Percentiles rank a stretch among this genome's conserved stretches.
Evolutionary conservation across 1,140 invertebrate genomes (phyloP).

Genomic region (Drosophila ogumai): DNA sequence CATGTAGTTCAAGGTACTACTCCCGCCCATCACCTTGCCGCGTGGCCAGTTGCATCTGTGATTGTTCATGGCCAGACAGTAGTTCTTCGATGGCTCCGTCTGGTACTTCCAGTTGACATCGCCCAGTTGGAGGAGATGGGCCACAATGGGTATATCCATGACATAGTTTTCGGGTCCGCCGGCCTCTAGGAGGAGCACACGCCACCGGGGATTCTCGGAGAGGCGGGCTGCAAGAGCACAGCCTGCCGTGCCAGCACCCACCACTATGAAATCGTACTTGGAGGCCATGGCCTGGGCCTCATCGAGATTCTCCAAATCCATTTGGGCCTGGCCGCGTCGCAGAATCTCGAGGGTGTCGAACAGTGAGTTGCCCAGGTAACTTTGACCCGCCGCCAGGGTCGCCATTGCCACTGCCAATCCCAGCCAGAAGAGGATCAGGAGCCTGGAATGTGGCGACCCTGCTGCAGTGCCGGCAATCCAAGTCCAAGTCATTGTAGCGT

Average conservation of each 20-base stretch:
- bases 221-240: constrained; percentile 89
- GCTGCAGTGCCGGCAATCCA: neutral
- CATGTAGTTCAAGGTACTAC: constrained; percentile 92
- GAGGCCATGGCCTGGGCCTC: constrained; percentile 67
- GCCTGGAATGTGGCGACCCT: neutral
- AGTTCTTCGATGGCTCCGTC: constrained; percentile 86
- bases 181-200: constrained; percentile 90
- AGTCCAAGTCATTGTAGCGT: constrained; percentile 12
- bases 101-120: constrained; percentile 89
- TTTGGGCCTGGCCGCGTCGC: constrained; percentile 49
- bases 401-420: neutral
- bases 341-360: constrained; percentile 46
- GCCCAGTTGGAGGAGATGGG: constrained; percentile 87
- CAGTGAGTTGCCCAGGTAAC: constrained; percentile 38
- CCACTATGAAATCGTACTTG: constrained; percentile 88
- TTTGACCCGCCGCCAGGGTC: constrained; percentile 10
- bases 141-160: constrained; percentile 89
- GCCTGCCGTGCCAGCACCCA: constrained; percentile 91
- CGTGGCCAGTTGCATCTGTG: constrained; percentile 89
- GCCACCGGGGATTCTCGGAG: constrained; percentile 87
- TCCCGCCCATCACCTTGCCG: constrained; percentile 93
- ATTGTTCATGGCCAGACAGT: constrained; percentile 85
- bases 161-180: constrained; percentile 87
- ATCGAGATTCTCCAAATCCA: constrained; percentile 78
- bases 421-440: neutral